Conservation (phyloP, 2,113 vertebrate genomes). For the Echinops telfairi region DNA sequence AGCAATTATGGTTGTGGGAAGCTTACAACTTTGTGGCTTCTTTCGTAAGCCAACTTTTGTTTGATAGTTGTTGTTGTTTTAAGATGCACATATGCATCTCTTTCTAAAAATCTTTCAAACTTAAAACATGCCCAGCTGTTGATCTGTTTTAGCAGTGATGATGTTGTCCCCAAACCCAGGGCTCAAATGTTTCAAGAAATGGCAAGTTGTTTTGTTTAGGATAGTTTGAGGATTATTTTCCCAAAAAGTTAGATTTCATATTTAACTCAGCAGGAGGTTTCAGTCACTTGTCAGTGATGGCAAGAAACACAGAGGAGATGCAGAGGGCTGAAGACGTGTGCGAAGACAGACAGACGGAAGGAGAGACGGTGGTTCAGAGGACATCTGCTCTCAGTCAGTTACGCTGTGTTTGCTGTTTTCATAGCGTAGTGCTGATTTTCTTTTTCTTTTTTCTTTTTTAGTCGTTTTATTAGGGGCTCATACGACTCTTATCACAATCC, state of each 20-base stretch:
- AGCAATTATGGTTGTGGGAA: background rate
- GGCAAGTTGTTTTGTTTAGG: background rate
- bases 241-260: background rate
- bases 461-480: no score
- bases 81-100: background rate
- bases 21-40: background rate
- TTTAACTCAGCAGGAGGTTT: background rate
- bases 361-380: background rate
- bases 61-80: background rate
- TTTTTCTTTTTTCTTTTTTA: no score
- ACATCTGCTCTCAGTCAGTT: background rate
- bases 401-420: background rate
- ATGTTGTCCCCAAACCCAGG: background rate
- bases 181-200: conserved; percentile 18
- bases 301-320: background rate
- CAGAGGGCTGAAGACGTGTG: background rate
- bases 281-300: background rate
- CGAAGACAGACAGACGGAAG: background rate
- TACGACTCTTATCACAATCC: no score
- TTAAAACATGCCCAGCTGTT: conserved; percentile 4
- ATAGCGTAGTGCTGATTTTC: background rate
- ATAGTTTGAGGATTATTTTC: background rate
- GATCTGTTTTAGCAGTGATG: background rate
- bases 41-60: background rate
- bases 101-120: background rate